Evolutionary conservation across 1,140 invertebrate genomes (phyloP), one percentile per base, ranked within the genome.

Genomic region (Batillaria attramentaria): DNA sequence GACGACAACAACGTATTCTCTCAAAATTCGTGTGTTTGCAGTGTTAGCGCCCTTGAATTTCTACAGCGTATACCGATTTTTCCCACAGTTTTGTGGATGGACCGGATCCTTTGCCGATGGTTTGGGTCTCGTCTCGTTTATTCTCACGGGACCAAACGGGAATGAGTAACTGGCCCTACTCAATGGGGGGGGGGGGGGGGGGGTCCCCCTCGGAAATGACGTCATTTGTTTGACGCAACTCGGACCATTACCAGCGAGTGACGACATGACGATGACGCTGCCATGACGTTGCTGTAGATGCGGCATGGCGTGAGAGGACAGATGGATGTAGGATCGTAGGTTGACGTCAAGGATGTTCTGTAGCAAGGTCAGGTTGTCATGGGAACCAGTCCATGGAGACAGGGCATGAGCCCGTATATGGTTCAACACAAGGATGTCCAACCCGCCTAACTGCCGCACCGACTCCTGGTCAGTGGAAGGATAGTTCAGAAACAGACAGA

Each of bases 361-460:
- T 3, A 89, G 77, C n/a, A 79, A 33, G 0, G 85, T 83, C 0
- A 89, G 75, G 77, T 90, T 87, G 6, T 86, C 76, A 0, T 24
- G n/a, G 13, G 83, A 82, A 2, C 89, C 88, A 18, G 54, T 77
- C 86, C 87, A 90, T 6, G 81, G 50, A 0, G 83, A 85, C 24
- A 89, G 81, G 18, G 84, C 80, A 20, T 85, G 84, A 0, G 79
- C 33, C 28, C 84, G 73, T 68, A 90, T 89, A 78, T 90, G 89
- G 68, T 90, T 90, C 60, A 90, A 76, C 3, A 90, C 86, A 31
- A 90, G 68, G 20, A 84, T 84, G 74, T 90, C 89, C n/a, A 90
- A 75, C 0, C 88, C 87, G 54, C 88, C 87, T 28, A 90, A 75
- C 33, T 75, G 82, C 4, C 35, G 10, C 0, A 81, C 72, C 5